A percentile compares a stretch with the other conserved stretches of the same genome.
These are phyloP conservation scores for Gymnocephalus cernua DNA, from an alignment of 2,113 vertebrate genomes.

Conservation along the genomic window DNA sequence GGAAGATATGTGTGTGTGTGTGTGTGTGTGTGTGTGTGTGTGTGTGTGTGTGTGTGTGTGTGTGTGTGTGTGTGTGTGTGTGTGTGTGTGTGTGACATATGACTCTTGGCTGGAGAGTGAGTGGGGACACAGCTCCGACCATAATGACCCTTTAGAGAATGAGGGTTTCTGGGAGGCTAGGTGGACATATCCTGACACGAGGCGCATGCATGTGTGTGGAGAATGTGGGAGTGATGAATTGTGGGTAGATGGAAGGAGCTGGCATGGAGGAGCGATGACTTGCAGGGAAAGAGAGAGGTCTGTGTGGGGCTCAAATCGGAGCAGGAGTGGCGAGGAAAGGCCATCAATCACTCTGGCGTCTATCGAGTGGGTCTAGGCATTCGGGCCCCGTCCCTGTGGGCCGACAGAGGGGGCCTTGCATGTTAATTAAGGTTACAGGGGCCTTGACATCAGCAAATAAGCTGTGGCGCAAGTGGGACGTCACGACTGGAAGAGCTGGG, in stretches of 20 bases:
- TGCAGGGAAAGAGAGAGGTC: conserved; percentile 45
- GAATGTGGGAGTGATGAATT: conserved; percentile 69
- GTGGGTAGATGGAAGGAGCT: conserved; percentile 60
- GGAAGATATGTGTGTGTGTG: neutral
- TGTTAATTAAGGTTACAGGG: conserved; percentile 72
- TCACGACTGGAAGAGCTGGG: neutral
- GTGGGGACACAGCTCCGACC: conserved; percentile 31
- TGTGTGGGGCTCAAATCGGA: conserved; percentile 41
- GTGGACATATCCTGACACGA: conserved; percentile 44
- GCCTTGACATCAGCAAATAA: conserved; percentile 62
- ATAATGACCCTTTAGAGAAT: conserved; percentile 61
- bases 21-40: conserved; percentile 14
- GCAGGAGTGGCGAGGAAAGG: conserved; percentile 48
- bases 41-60: conserved; percentile 15
- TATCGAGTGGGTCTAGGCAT: conserved; percentile 77
- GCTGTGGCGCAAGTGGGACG: conserved; percentile 14
- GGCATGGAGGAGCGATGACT: conserved; percentile 63
- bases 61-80: conserved; percentile 24
- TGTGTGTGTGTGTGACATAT: conserved; percentile 26
- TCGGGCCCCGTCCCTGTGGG: conserved; percentile 62
- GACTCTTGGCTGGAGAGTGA: conserved; percentile 18
- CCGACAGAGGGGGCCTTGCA: conserved; percentile 56
- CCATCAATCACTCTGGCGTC: conserved; percentile 78
- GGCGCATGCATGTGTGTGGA: conserved; percentile 2
- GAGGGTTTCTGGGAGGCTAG: conserved; percentile 43